Conservation (phyloP, 2,797 vertebrate species). For the Staurois parvus region DNA sequence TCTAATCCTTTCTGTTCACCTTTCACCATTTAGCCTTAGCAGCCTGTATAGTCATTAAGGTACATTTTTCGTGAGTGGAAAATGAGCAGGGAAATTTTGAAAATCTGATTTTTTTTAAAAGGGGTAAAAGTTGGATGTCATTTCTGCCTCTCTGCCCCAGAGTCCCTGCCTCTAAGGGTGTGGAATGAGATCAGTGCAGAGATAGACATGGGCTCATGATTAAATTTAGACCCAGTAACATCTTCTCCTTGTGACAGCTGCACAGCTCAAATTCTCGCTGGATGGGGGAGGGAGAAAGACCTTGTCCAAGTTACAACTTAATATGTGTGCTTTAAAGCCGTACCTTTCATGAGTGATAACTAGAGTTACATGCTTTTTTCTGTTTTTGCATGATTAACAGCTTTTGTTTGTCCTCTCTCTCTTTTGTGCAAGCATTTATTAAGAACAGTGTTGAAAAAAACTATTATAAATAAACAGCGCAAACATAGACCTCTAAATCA, state of each 20-base stretch:
- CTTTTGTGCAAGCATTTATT: neutral
- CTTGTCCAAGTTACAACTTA: neutral
- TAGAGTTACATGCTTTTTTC: neutral
- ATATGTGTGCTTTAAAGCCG: neutral
- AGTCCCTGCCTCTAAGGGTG: conserved; percentile 62
- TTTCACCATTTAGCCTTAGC: conserved; percentile 5
- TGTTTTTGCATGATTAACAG: neutral
- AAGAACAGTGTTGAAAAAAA: too few species aligned
- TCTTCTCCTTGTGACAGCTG: conserved; percentile 47
- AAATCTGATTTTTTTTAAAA: neutral
- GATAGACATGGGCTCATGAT: conserved; percentile 24
- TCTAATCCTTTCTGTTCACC: neutral
- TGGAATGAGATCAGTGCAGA: conserved; percentile 19
- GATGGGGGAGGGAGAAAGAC: conserved; percentile 34
- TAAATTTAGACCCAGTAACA: conserved; percentile 52
- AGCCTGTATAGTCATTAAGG: neutral
- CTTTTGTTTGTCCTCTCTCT: neutral
- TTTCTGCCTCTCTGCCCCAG: conserved; percentile 12
- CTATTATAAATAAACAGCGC: too few species aligned
- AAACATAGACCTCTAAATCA: too few species aligned
- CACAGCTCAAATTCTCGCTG: conserved; percentile 43
- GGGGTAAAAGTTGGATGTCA: conserved; percentile 16
- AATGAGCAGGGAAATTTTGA: neutral
- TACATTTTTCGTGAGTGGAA: neutral
- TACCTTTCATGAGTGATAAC: neutral